These are phyloP conservation scores for Bolinopsis microptera DNA, from an alignment of 37 sponge, comb jelly and placozoan species.

Conservation along the genomic window DNA sequence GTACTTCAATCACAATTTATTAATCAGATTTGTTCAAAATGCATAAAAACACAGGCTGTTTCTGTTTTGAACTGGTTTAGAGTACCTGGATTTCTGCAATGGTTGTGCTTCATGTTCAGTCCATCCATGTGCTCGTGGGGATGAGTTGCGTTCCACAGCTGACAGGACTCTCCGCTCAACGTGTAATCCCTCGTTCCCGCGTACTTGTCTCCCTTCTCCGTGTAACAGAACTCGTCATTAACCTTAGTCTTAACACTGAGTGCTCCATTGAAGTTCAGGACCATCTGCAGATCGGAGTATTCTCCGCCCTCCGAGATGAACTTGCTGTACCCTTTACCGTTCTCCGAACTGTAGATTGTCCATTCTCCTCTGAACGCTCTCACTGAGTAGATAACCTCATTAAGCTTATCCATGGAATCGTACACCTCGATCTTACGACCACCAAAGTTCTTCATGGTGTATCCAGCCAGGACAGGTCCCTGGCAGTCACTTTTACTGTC, in stretches of 20 bases:
- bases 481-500: slow-evolving; percentile 18
- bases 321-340: background rate
- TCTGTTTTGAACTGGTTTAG: no score
- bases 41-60: no score
- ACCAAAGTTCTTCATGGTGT: slow-evolving; percentile 44
- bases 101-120: background rate
- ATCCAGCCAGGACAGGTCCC: slow-evolving; percentile 41
- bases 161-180: background rate
- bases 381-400: background rate
- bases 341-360: background rate
- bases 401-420: background rate
- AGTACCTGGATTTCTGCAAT: slow-evolving; percentile 20
- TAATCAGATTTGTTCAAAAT: no score
- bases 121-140: background rate
- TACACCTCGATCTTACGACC: slow-evolving; percentile 20
- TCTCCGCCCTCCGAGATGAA: slow-evolving; percentile 9
- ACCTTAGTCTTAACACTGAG: background rate
- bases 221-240: slow-evolving; percentile 11
- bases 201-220: slow-evolving; percentile 25
- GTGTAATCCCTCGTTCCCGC: slow-evolving; percentile 14
- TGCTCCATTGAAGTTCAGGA: slow-evolving; percentile 9
- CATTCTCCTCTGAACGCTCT: background rate
- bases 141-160: background rate
- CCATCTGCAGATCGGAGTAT: slow-evolving; percentile 6
- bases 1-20: no score